Evolutionary conservation across 2,113 vertebrate genomes (phyloP).

Genomic region (Micromys minutus): DNA sequence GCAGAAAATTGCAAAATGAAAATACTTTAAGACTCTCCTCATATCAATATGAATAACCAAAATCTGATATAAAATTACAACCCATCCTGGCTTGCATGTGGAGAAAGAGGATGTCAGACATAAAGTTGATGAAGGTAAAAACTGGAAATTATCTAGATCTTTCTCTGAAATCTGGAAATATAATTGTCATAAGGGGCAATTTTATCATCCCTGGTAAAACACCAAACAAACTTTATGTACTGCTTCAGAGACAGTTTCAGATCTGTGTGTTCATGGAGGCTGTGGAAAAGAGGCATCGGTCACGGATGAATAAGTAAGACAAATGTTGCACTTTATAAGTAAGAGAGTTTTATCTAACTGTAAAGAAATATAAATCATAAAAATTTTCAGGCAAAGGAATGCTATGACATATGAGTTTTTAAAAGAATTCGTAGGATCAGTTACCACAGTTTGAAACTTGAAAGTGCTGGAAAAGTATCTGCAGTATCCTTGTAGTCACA

Average conservation of each 20-base stretch:
- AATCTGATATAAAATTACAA: background rate
- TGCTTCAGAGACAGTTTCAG: background rate
- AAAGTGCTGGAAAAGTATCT: background rate
- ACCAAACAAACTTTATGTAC: background rate
- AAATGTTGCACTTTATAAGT: rapidly evolving
- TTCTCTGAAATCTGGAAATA: background rate
- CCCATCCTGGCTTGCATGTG: too few species aligned
- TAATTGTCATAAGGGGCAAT: background rate
- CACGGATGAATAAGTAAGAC: too few species aligned
- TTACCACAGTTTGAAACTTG: background rate
- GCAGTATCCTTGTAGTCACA: background rate
- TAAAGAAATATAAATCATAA: background rate
- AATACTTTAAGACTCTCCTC: background rate
- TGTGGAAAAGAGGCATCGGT: background rate
- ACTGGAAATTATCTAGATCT: background rate
- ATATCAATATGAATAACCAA: background rate
- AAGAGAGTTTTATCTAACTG: background rate
- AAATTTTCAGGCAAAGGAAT: background rate
- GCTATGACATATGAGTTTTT: too few species aligned
- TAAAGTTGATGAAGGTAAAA: background rate
- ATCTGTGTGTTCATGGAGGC: background rate
- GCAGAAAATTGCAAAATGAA: too few species aligned
- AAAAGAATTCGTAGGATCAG: too few species aligned
- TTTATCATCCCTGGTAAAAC: background rate
- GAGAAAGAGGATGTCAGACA: background rate